Conservation (phyloP, 2,888 invertebrate genomes). For the Zygaena filipendulae region DNA sequence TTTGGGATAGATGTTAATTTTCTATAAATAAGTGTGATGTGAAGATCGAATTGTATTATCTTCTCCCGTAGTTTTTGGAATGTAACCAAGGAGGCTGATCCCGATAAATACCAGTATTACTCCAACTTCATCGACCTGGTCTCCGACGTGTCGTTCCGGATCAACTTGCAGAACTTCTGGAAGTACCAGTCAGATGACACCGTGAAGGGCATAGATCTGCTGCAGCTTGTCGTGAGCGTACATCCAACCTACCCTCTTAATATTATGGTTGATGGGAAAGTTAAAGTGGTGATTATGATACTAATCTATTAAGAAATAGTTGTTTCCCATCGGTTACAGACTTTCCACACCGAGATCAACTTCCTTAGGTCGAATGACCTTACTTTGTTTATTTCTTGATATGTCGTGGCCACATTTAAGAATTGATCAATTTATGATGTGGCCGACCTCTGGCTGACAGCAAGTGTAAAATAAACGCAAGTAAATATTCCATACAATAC, state of each 20-base stretch:
- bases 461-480: no score
- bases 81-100: constrained; percentile 39
- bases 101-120: constrained; percentile 45
- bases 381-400: no score
- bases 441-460: no score
- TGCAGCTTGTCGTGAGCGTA: constrained; percentile 68
- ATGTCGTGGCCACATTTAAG: no score
- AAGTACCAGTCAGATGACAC: constrained; percentile 73
- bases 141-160: constrained; percentile 51
- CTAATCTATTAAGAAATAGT: no score
- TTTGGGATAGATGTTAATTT: no score
- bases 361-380: no score
- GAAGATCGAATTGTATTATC: no score
- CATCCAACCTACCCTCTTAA: constrained; percentile 36
- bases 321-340: neutral
- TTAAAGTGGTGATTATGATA: constrained; percentile 27
- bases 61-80: constrained; percentile 59
- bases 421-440: no score
- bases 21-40: no score
- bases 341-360: no score
- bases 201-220: constrained; percentile 63
- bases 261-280: constrained; percentile 22
- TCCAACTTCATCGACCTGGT: constrained; percentile 48
- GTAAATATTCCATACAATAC: no score
- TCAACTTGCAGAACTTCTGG: constrained; percentile 74